These are phyloP conservation scores for Neomicropteryx cornuta DNA, from an alignment of 1,140 invertebrate species.

Conservation along the genomic window DNA sequence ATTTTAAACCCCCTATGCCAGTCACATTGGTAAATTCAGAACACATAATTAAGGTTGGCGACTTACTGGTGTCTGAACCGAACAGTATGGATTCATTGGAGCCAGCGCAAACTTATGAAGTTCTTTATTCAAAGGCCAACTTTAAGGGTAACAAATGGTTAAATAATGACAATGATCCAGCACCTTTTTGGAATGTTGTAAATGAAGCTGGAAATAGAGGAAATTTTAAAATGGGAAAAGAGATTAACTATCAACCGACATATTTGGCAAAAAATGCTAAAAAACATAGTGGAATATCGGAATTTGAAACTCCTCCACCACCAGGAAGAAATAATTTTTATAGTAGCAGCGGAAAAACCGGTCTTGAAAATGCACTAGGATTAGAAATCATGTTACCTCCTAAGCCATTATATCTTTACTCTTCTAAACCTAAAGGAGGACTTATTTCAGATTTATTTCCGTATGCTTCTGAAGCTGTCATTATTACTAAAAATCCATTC, in stretches of 20 bases:
- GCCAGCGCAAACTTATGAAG: slow-evolving; percentile 8
- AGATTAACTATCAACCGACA: slow-evolving; percentile 3
- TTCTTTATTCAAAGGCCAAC: slow-evolving; percentile 11
- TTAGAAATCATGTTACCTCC: too few species aligned
- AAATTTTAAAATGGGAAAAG: slow-evolving; percentile 15
- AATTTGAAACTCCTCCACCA: slow-evolving; percentile 24
- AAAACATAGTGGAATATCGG: slow-evolving; percentile 15
- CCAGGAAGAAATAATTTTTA: slow-evolving; percentile 6
- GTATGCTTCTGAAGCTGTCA: slow-evolving; percentile 24
- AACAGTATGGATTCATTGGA: too few species aligned
- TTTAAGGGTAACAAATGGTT: slow-evolving; percentile 16
- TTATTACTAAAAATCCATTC: neutral
- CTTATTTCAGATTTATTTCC: slow-evolving; percentile 26
- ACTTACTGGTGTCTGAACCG: too few species aligned
- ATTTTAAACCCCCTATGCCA: too few species aligned
- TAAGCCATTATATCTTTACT: too few species aligned
- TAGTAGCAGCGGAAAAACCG: slow-evolving; percentile 5
- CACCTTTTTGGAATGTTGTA: slow-evolving; percentile 21
- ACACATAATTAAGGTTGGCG: too few species aligned
- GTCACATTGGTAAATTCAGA: too few species aligned
- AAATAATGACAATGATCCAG: slow-evolving; percentile 14
- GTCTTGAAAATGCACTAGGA: too few species aligned
- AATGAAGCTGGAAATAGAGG: slow-evolving; percentile 14
- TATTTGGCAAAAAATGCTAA: too few species aligned
- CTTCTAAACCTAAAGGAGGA: slow-evolving; percentile 8